These are phyloP conservation scores for sheep (Ovis aries) DNA, from an alignment of 2,113 vertebrate species.

Conservation along the genomic window DNA sequence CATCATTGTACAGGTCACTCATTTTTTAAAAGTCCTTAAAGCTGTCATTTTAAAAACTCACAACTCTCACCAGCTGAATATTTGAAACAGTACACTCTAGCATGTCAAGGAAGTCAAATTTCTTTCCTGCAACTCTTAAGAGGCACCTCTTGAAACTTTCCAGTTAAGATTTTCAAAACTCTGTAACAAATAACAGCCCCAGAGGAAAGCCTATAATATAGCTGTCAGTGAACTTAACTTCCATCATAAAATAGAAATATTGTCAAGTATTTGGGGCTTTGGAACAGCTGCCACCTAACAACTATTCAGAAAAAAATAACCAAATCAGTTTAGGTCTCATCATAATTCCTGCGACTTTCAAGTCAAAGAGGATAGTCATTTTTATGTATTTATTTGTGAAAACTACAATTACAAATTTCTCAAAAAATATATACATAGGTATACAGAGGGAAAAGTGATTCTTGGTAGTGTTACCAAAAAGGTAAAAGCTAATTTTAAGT, in stretches of 20 bases:
- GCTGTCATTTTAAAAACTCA: slow-evolving; percentile 44
- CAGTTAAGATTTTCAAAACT: slow-evolving; percentile 49
- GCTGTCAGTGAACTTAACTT: slow-evolving; percentile 46
- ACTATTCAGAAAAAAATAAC: background rate
- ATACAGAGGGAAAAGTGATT: background rate
- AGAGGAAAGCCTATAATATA: slow-evolving; percentile 27
- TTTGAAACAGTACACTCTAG: background rate
- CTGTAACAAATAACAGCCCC: slow-evolving; percentile 12
- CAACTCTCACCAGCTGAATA: slow-evolving; percentile 22
- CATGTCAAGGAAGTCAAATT: slow-evolving; percentile 31
- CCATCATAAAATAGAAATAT: slow-evolving; percentile 32
- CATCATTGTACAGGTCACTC: background rate
- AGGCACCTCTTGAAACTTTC: slow-evolving; percentile 38
- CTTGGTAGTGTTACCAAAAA: background rate
- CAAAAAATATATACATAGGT: background rate
- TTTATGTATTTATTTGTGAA: background rate
- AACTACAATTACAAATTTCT: background rate
- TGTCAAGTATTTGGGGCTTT: background rate
- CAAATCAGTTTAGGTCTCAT: background rate
- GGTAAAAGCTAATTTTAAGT: background rate
- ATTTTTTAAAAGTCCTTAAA: slow-evolving; percentile 45
- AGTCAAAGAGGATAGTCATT: background rate
- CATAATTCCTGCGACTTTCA: background rate
- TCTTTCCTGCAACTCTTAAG: slow-evolving; percentile 37
- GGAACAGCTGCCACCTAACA: background rate